Base-by-base conservation (phyloP, 2,797 vertebrate species). In the Poecilia gillii region DNA sequence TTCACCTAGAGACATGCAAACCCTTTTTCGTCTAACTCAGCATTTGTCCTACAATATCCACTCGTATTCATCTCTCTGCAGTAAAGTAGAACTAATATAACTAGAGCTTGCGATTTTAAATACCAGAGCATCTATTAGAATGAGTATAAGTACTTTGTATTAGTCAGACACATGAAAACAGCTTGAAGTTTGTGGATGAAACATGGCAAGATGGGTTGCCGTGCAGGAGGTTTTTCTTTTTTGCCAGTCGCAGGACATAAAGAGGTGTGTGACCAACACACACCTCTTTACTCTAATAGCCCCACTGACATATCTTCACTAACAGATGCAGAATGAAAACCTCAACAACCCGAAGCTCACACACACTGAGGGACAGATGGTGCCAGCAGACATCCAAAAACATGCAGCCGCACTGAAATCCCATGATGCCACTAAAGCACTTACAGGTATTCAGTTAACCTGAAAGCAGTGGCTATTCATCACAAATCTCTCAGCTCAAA, bases 361-460 rank as follows among this genome's bases (percentile, higher is more conserved):
- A 71, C 25, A 64, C 36, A 71, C 68, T 3, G 25, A 77, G 74
- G 84, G 72, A 77, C 89, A 91, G 86, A 90, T 84, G 87, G 85
- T 80, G 64, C 3, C 28, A 82, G 79, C 57, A 39, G 78, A 78
- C 53, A 8, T 87, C 81, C 33, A 6, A 28, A 75, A 86, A 86
- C 85, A 86, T 81, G 81, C 84, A 88, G 86, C 83, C 81, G 74
- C 31, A 31, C 74, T 86, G 70, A 90, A 90, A 85, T 89, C 88
- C 85, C 84, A 79, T 1, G 43, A 87, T 82, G 78, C 73, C 62
- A 77, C 82, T 88, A 79, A 88, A 90, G 81, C 85, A 88, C 80
- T 89, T 87, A 85, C 86, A 91, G 83, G 82, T 88, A 88, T 88
- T 90, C 84, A 89, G 80, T 72, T 89, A 73, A 87, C 80, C 77